Percentiles rank a stretch among this genome's conserved stretches.
These are phyloP conservation scores for Eufriesea mexicana DNA, from an alignment of 1,140 invertebrate genomes.

Conservation along the genomic window DNA sequence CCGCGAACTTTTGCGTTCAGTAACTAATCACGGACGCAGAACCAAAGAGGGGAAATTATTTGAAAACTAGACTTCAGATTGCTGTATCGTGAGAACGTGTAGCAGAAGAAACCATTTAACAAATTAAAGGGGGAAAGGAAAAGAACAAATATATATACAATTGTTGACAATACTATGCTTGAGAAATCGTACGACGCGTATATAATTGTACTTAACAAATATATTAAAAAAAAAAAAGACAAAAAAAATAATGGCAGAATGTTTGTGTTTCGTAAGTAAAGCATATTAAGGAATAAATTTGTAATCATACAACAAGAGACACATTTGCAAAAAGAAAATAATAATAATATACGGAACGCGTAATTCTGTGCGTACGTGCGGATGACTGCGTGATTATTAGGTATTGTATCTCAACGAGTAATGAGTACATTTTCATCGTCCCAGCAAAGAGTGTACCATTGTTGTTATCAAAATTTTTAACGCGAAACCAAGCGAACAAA, in stretches of 20 bases:
- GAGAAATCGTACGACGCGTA: constrained; percentile 72
- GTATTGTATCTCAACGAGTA: constrained; percentile 59
- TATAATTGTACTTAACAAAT: constrained; percentile 73
- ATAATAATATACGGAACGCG: constrained; percentile 42
- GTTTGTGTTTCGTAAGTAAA: constrained; percentile 72
- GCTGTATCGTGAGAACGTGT: constrained; percentile 33
- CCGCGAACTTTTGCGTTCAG: constrained; percentile 60
- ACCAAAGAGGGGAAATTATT: constrained; percentile 32
- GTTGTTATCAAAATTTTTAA: constrained; percentile 67
- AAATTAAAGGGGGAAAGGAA: constrained; percentile 15
- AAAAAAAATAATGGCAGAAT: constrained; percentile 54
- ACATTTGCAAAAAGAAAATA: constrained; percentile 39
- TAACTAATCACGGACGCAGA: constrained; percentile 38
- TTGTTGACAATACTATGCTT: constrained; percentile 78
- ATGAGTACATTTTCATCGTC: constrained; percentile 62
- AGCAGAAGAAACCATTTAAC: constrained; percentile 46
- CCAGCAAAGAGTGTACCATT: constrained; percentile 54
- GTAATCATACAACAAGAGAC: constrained; percentile 35
- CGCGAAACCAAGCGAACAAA: constrained; percentile 30
- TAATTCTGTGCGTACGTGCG: constrained; percentile 63
- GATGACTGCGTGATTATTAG: constrained; percentile 70
- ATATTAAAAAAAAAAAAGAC: constrained; percentile 59
- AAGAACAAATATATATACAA: constrained; percentile 71
- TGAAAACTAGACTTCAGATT: constrained; percentile 29
- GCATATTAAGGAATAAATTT: constrained; percentile 53